Evolutionary conservation across 2,797 vertebrate species (phyloP).

Genomic region (Onychomys leucogaster): DNA sequence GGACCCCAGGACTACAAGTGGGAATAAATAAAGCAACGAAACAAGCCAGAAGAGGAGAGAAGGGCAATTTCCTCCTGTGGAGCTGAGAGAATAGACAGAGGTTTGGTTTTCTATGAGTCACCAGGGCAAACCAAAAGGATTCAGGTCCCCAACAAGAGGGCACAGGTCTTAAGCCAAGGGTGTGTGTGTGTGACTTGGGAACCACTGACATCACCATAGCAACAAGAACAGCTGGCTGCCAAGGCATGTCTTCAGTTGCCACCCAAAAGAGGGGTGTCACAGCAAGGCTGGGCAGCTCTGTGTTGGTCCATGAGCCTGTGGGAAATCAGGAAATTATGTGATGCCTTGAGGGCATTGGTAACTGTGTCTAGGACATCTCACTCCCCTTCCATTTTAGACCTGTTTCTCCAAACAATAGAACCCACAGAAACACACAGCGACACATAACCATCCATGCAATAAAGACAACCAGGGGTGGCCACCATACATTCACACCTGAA

Average conservation of each 20-base stretch:
- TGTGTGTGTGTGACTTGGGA: background rate
- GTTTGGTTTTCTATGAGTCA: no score
- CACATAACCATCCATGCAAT: background rate
- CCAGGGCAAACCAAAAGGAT: background rate
- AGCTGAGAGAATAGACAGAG: background rate
- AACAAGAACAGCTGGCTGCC: background rate
- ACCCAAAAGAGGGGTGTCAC: background rate
- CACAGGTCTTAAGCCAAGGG: background rate
- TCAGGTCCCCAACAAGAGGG: background rate
- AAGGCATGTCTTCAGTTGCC: background rate
- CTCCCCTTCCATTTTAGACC: background rate
- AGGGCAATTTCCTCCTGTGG: background rate
- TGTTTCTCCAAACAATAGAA: background rate
- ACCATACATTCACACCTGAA: background rate
- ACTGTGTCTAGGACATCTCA: background rate
- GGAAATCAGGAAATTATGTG: background rate
- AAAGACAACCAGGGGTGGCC: background rate
- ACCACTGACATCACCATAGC: background rate
- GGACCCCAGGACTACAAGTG: background rate
- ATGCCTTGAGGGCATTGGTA: background rate
- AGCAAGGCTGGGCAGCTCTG: background rate
- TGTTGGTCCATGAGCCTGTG: background rate
- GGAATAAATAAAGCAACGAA: background rate
- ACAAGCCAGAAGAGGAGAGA: background rate
- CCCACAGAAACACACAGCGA: background rate